Evolutionary conservation across 2,888 invertebrate species (phyloP).

Genomic region (Pseudoips prasinana): DNA sequence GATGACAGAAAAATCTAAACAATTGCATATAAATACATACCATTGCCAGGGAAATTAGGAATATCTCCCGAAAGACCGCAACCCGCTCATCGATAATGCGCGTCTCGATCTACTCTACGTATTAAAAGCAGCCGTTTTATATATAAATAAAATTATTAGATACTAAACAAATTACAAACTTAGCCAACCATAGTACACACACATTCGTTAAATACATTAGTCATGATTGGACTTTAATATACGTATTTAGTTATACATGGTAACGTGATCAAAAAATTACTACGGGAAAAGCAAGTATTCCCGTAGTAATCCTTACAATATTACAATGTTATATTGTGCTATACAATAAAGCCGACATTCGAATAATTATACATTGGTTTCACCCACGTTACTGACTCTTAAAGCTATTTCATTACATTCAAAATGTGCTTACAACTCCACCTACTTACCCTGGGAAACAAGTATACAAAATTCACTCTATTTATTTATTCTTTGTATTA

Average conservation of each 20-base stretch:
- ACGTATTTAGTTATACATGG: conserved; percentile 25
- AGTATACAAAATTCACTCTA: background rate
- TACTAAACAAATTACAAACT: conserved; percentile 22
- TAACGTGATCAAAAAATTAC: conserved; percentile 19
- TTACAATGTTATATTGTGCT: conserved; percentile 20
- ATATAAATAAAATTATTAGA: conserved; percentile 38
- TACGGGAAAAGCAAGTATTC: conserved; percentile 18
- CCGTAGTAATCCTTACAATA: conserved; percentile 24
- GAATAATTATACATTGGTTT: conserved; percentile 23
- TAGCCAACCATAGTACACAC: conserved; percentile 34
- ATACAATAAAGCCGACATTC: conserved; percentile 28
- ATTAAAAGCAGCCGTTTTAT: conserved; percentile 25
- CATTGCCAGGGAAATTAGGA: too few species aligned
- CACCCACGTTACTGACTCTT: conserved; percentile 15
- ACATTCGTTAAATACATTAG: conserved; percentile 17
- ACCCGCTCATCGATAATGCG: conserved; percentile 55
- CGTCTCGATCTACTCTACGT: conserved; percentile 28
- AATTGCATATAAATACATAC: too few species aligned
- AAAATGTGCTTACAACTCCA: conserved; percentile 23
- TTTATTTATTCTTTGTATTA: background rate
- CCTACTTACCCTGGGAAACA: conserved; percentile 15
- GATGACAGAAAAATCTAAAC: too few species aligned
- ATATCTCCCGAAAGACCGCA: too few species aligned
- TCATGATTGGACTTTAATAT: conserved; percentile 28
- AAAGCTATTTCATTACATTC: conserved; percentile 33